Conservation (phyloP, 2,797 vertebrate species). For the Myotis vivesi region DNA sequence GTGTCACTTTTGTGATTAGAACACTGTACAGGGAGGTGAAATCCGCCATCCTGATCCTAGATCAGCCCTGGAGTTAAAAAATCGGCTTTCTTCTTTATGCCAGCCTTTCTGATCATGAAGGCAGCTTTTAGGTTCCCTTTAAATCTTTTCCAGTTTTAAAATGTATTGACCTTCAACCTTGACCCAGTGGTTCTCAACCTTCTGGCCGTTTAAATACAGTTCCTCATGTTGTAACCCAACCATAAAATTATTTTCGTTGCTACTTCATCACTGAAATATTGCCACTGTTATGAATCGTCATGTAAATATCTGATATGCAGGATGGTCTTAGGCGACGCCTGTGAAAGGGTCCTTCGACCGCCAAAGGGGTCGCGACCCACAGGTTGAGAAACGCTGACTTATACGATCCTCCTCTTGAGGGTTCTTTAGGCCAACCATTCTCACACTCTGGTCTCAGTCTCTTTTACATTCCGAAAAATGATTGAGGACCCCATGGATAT, state of each 20-base stretch:
- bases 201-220: too few relatives aligned
- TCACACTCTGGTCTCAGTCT: neutral
- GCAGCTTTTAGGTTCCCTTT: neutral
- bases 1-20: neutral
- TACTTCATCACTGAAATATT: too few relatives aligned
- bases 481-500: neutral
- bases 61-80: neutral
- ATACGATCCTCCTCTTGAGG: neutral
- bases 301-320: too few relatives aligned
- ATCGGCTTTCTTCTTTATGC: neutral
- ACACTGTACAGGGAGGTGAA: neutral
- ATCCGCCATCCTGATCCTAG: neutral
- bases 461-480: slow-evolving; percentile 16
- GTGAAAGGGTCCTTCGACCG: too few relatives aligned
- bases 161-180: neutral
- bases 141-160: neutral
- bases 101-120: neutral
- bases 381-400: neutral
- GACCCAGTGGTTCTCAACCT: neutral
- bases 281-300: too few relatives aligned
- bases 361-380: too few relatives aligned
- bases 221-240: too few relatives aligned
- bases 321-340: too few relatives aligned
- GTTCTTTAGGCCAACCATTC: neutral
- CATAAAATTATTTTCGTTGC: too few relatives aligned